Conservation (phyloP, 2,113 vertebrate species). For the Oryctolagus cuniculus region mOryCun1.1 NC_091441.1:26148501-26149000, state of each 20-base stretch:
- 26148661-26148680: neutral
- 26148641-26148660: neutral
- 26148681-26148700: neutral
- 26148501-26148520: accelerated
- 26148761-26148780: neutral
- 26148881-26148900: neutral
- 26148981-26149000: neutral
- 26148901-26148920: neutral
- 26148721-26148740: neutral
- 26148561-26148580: neutral
- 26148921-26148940: neutral
- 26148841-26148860: neutral
- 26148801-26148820: neutral
- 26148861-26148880: neutral
- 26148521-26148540: neutral
- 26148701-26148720: neutral
- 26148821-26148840: no score
- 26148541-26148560: neutral
- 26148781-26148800: neutral
- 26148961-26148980: neutral
- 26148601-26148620: neutral
- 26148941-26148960: neutral
- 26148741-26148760: neutral
- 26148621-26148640: neutral
- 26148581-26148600: neutral